These are phyloP conservation scores for Notodonta ziczac DNA, from an alignment of 2,888 invertebrate genomes.

Conservation along the genomic window DNA sequence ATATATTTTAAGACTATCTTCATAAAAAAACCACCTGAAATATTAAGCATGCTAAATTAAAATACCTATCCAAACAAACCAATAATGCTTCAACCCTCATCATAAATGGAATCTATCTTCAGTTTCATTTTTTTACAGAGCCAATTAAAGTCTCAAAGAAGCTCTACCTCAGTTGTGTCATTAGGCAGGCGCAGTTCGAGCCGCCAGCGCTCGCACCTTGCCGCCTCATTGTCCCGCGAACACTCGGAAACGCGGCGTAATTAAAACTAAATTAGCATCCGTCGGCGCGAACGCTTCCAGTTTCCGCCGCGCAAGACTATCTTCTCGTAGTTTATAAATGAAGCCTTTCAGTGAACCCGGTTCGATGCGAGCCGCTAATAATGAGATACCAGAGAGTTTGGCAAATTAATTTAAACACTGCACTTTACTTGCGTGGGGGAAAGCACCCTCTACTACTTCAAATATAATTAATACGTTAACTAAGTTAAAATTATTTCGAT, in stretches of 20 bases:
- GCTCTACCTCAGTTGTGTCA: background rate
- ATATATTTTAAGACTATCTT: no score
- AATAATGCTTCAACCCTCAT: no score
- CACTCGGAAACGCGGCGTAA: conserved; percentile 24
- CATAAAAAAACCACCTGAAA: no score
- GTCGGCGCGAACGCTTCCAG: conserved; percentile 38
- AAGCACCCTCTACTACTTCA: conserved; percentile 8
- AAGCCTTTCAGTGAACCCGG: conserved; percentile 36
- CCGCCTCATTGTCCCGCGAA: conserved; percentile 24
- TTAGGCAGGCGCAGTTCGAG: conserved; percentile 10
- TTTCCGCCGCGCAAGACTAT: conserved; percentile 32
- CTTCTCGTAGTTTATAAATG: conserved; percentile 25
- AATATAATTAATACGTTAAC: background rate
- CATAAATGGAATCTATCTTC: no score
- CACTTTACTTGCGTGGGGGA: conserved; percentile 28
- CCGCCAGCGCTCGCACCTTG: conserved; percentile 7
- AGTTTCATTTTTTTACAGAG: background rate
- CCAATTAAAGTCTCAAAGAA: background rate
- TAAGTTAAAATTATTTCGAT: no score
- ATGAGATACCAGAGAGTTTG: conserved; percentile 35
- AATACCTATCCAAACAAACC: no score
- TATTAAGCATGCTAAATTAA: no score
- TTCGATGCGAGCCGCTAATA: conserved; percentile 38
- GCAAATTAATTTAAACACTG: conserved; percentile 44
- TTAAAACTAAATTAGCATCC: conserved; percentile 45